These are phyloP conservation scores for Bombus balteatus DNA, from an alignment of 1,140 invertebrate genomes.

Conservation along the genomic window DNA sequence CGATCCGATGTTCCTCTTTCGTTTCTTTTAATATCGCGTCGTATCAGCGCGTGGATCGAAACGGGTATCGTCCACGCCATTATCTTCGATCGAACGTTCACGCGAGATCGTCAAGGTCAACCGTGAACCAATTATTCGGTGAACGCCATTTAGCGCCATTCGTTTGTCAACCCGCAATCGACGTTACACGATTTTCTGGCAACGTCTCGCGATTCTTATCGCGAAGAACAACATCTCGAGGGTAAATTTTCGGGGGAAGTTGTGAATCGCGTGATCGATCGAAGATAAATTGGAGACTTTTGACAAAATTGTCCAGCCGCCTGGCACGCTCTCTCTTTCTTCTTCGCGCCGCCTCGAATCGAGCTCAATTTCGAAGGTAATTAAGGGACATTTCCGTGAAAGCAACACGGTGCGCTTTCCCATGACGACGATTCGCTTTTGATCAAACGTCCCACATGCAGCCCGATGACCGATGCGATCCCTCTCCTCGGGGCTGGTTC, in stretches of 20 bases:
- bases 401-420: slow-evolving; percentile 34
- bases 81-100: slow-evolving; percentile 5
- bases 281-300: slow-evolving; percentile 44
- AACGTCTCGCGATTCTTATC: slow-evolving; percentile 44
- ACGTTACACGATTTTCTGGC: slow-evolving; percentile 8
- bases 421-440: slow-evolving; percentile 31
- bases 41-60: neutral
- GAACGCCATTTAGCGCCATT: neutral
- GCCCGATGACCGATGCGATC: slow-evolving; percentile 24
- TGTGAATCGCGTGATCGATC: slow-evolving; percentile 27
- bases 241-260: neutral
- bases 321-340: neutral
- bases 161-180: neutral
- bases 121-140: slow-evolving; percentile 11
- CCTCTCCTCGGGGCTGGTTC: neutral
- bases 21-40: neutral
- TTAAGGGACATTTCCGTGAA: slow-evolving; percentile 6
- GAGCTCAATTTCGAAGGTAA: slow-evolving; percentile 11
- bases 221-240: neutral
- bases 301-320: slow-evolving; percentile 25
- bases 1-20: neutral
- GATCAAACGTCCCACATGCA: slow-evolving; percentile 10
- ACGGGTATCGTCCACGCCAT: too few relatives aligned
- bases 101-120: neutral
- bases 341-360: neutral